These are phyloP conservation scores for Cyclina sinensis DNA, from an alignment of 1,140 invertebrate genomes.

Conservation along the genomic window DNA sequence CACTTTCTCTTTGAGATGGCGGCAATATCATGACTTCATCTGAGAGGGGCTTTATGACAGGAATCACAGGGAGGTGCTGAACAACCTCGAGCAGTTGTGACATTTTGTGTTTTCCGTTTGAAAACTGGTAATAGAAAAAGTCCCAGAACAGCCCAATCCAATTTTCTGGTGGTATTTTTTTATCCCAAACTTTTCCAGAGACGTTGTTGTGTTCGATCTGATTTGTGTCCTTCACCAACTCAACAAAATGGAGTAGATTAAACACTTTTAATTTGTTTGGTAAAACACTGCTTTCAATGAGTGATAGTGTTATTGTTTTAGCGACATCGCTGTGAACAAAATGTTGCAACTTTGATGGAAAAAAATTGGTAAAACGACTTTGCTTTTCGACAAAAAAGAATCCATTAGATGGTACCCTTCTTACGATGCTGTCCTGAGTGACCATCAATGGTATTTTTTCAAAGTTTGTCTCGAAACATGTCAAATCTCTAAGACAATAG, in stretches of 20 bases:
- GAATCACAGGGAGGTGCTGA: neutral
- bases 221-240: neutral
- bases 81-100: neutral
- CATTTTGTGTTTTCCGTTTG: neutral
- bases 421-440: neutral
- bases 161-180: neutral
- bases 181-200: neutral
- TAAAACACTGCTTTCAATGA: neutral
- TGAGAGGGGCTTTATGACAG: neutral
- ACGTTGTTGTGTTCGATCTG: neutral
- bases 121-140: neutral
- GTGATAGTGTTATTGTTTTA: neutral
- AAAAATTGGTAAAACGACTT: neutral
- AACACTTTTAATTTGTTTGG: neutral
- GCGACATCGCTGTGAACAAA: neutral
- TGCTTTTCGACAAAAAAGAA: neutral
- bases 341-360: neutral
- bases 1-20: neutral
- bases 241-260: neutral
- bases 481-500: neutral
- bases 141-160: neutral
- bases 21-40: neutral
- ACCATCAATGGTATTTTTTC: conserved; percentile 11
- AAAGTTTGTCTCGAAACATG: neutral
- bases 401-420: neutral